These are phyloP conservation scores for Serripes groenlandicus DNA, from an alignment of 2,888 invertebrate species.

Conservation along the genomic window DNA sequence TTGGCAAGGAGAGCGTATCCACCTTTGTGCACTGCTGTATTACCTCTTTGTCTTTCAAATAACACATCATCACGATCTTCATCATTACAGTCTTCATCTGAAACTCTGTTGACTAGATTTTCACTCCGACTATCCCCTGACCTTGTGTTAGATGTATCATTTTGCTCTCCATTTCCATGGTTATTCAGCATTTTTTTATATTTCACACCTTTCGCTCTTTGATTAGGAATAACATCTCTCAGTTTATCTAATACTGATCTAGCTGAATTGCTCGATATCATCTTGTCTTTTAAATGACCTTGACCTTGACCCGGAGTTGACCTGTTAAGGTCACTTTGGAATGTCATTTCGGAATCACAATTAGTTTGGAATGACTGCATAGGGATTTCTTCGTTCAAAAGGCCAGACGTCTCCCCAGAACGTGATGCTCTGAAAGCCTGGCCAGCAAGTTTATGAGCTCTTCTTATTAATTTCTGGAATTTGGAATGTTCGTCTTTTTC, in stretches of 20 bases:
- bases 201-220: neutral
- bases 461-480: conserved; percentile 48
- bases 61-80: neutral
- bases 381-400: conserved; percentile 57
- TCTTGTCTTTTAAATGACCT: too few species aligned
- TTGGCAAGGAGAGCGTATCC: conserved; percentile 6
- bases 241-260: neutral
- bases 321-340: neutral
- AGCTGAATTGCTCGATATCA: neutral
- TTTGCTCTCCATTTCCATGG: neutral
- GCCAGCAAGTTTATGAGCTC: conserved; percentile 58
- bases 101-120: neutral
- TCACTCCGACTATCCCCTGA: neutral
- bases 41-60: neutral
- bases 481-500: conserved; percentile 81
- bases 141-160: neutral
- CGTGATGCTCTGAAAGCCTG: conserved; percentile 23
- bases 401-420: neutral
- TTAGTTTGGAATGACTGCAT: conserved; percentile 58
- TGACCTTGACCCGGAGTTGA: conserved; percentile 4
- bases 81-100: neutral
- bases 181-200: too few species aligned
- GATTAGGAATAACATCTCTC: conserved; percentile 2
- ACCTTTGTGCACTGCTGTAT: neutral
- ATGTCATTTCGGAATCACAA: neutral